A percentile compares a stretch with the other conserved stretches of the same genome.
Evolutionary conservation across 2,113 vertebrate genomes (phyloP).

Genomic region (Ibidorhyncha struthersii): DNA sequence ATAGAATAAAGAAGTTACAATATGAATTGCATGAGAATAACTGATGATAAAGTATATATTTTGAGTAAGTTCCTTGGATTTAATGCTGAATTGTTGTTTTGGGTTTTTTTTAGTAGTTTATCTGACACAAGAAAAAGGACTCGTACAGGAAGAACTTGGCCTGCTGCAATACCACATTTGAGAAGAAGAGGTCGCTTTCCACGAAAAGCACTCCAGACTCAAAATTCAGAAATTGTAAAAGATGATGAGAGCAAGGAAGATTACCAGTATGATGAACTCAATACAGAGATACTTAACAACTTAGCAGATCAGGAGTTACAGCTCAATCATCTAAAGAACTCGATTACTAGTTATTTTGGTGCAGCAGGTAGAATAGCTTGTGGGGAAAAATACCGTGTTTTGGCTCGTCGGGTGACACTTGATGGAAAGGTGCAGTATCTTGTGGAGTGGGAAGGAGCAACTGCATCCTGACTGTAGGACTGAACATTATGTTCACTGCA

Average conservation of each 20-base stretch:
- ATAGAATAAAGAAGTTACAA: neutral
- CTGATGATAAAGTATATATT: neutral
- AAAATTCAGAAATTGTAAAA: constrained; percentile 87
- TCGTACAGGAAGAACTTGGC: constrained; percentile 85
- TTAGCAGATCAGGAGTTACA: constrained; percentile 91
- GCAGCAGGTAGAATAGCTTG: constrained; percentile 96
- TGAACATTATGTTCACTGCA: constrained; percentile 79
- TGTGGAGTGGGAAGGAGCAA: constrained; percentile 98
- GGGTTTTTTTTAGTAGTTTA: constrained; percentile 55
- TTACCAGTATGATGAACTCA: constrained; percentile 85
- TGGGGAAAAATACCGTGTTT: constrained; percentile 94
- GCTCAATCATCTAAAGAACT: constrained; percentile 95
- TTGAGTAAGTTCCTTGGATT: neutral
- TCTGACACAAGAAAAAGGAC: constrained; percentile 89
- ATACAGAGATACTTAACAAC: constrained; percentile 91
- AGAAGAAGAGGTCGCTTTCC: constrained; percentile 90
- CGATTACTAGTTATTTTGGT: constrained; percentile 97
- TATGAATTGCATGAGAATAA: neutral
- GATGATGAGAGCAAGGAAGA: constrained; percentile 84
- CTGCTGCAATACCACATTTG: constrained; percentile 84
- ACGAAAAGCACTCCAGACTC: constrained; percentile 86
- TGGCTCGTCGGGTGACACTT: constrained; percentile 93
- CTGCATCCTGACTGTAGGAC: constrained; percentile 88
- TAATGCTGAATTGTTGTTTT: neutral
- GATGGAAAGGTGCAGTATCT: constrained; percentile 99